phyloP scores from a whole-genome alignment of 2,888 invertebrate genomes.

The Suillia variegata region DNA sequence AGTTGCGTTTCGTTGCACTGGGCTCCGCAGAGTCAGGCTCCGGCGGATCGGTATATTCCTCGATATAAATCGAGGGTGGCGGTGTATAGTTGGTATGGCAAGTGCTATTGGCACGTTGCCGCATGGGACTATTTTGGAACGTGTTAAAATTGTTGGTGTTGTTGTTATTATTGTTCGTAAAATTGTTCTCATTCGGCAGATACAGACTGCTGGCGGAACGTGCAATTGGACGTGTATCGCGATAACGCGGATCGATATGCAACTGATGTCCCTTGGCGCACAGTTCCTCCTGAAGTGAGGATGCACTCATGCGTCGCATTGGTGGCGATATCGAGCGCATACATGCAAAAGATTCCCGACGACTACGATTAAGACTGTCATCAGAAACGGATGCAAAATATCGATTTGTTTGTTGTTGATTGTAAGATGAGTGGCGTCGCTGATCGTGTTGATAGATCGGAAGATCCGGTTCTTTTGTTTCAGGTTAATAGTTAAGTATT shows the following conservation, averaged over 20 bases:
- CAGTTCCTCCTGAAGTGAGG: conserved; percentile 57
- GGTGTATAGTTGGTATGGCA: conserved; percentile 42
- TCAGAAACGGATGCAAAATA: conserved; percentile 57
- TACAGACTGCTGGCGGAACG: conserved; percentile 55
- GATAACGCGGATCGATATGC: conserved; percentile 60
- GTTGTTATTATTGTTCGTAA: conserved; percentile 11
- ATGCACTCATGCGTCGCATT: conserved; percentile 52
- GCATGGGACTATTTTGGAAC: conserved; percentile 36
- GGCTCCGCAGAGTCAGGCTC: conserved; percentile 35
- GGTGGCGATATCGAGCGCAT: conserved; percentile 47
- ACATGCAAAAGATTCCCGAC: conserved; percentile 47
- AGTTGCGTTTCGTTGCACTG: conserved; percentile 36
- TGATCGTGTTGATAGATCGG: conserved; percentile 35
- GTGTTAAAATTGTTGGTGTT: conserved; percentile 21
- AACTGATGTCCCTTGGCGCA: conserved; percentile 55
- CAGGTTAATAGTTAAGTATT: conserved; percentile 14
- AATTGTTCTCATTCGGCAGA: conserved; percentile 37
- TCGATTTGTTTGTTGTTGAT: conserved; percentile 37
- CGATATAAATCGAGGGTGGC: conserved; percentile 58
- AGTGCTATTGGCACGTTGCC: conserved; percentile 38
- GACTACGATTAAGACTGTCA: conserved; percentile 56
- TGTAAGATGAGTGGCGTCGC: conserved; percentile 47
- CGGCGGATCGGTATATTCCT: conserved; percentile 54
- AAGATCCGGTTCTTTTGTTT: conserved; percentile 30
- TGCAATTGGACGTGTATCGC: conserved; percentile 59